phyloP scores from a whole-genome alignment of 2,113 vertebrate species.

The Todiramphus chloris region DNA sequence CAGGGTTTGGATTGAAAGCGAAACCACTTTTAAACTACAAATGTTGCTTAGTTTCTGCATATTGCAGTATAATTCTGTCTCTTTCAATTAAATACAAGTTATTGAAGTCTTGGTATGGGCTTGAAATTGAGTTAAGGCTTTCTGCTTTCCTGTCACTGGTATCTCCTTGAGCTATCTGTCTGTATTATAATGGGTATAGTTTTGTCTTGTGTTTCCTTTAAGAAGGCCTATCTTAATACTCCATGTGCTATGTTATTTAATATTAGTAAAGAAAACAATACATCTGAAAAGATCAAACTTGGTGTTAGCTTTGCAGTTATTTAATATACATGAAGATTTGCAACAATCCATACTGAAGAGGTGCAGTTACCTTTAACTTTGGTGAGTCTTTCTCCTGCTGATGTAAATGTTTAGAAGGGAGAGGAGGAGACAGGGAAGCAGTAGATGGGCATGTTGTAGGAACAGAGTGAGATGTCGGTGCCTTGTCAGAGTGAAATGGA shows the following conservation, averaged over 20 bases:
- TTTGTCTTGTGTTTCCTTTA: background rate
- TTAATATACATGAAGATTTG: background rate
- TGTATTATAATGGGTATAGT: background rate
- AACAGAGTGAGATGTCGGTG: slow-evolving; percentile 55
- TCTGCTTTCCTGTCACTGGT: background rate
- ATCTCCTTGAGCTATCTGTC: background rate
- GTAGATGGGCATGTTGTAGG: slow-evolving; percentile 42
- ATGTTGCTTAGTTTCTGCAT: background rate
- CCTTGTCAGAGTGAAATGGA: slow-evolving; percentile 50
- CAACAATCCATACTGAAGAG: slow-evolving; percentile 49
- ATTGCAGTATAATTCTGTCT: background rate
- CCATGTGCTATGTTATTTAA: slow-evolving; percentile 23
- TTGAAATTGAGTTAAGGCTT: background rate
- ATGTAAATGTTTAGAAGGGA: slow-evolving; percentile 75
- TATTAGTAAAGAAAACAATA: slow-evolving; percentile 51
- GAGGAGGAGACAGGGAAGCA: slow-evolving; percentile 68
- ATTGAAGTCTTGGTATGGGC: background rate
- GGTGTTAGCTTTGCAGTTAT: slow-evolving; percentile 9
- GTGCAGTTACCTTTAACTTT: slow-evolving; percentile 86
- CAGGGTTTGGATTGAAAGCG: background rate
- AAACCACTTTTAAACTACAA: background rate
- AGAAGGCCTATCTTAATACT: background rate
- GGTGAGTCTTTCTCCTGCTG: slow-evolving; percentile 80
- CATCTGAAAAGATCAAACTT: slow-evolving; percentile 8
- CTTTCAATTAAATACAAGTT: background rate